A percentile compares a stretch with the other conserved stretches of the same genome.
phyloP scores from a whole-genome alignment of 2,888 invertebrate genomes.

The Dyspetes luteomarginatus region DNA sequence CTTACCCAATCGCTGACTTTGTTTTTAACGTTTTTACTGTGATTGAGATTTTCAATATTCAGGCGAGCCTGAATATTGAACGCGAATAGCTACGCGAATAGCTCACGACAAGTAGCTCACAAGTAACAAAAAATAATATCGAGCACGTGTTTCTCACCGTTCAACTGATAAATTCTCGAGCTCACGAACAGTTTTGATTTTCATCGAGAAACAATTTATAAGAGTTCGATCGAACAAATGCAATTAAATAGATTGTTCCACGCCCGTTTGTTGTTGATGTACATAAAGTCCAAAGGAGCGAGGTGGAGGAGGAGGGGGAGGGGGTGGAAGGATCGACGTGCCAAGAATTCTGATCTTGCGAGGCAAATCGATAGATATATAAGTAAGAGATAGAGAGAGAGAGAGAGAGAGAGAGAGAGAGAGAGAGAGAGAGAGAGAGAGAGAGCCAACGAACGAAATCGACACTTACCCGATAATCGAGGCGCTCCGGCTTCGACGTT shows the following conservation, averaged over 20 bases:
- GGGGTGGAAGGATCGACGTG: not conserved
- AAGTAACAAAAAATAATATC: no score
- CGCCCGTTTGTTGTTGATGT: not conserved
- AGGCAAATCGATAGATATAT: not conserved
- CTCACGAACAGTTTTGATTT: no score
- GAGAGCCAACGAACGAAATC: conserved; percentile 57
- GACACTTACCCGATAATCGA: conserved; percentile 69
- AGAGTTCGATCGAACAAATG: no score
- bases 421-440: not conserved
- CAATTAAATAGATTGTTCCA: no score
- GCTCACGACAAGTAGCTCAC: not conserved
- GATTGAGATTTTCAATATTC: no score
- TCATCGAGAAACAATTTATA: no score
- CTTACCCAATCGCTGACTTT: no score
- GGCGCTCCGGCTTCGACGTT: conserved; percentile 54
- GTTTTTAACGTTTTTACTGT: no score
- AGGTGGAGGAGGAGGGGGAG: not conserved
- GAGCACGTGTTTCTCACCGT: not conserved
- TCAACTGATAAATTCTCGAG: not conserved
- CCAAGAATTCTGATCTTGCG: conserved; percentile 13
- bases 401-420: not conserved
- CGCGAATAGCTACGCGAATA: not conserved
- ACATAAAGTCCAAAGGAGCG: not conserved
- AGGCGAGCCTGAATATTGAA: not conserved
- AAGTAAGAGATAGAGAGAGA: not conserved